Conservation (phyloP, 2,113 vertebrate species). For the Clarias gariepinus region DNA sequence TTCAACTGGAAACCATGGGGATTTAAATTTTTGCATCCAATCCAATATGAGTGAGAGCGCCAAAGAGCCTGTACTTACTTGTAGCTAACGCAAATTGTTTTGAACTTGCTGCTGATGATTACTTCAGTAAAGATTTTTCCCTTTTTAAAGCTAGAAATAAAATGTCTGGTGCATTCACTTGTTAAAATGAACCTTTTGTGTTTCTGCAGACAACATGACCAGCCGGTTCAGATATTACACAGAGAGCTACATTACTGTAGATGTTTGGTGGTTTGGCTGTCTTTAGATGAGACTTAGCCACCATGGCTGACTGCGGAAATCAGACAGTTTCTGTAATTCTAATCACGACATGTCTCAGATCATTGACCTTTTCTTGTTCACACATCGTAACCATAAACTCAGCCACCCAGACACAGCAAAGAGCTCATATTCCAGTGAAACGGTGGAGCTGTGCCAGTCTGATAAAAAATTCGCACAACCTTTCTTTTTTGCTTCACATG, state of each 20-base stretch:
- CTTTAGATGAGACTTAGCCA: not conserved
- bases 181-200: not conserved
- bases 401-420: conserved; percentile 51
- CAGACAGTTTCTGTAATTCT: conserved; percentile 46
- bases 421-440: conserved; percentile 25
- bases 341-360: conserved; percentile 48
- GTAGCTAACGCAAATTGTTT: not conserved
- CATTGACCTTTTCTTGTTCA: conserved; percentile 7
- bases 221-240: not conserved
- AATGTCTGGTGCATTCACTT: not conserved
- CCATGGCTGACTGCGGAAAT: not conserved
- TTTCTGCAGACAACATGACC: not conserved
- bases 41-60: not conserved
- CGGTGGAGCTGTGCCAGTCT: not conserved
- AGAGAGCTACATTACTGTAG: conserved; percentile 4
- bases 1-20: not conserved
- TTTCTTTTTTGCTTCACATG: not conserved
- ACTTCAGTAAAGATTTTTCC: not conserved
- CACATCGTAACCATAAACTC: conserved; percentile 42
- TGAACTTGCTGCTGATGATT: not conserved
- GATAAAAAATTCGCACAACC: not conserved
- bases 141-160: not conserved
- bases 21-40: not conserved
- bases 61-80: not conserved
- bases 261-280: not conserved